These are phyloP conservation scores for Clostera curtula DNA, from an alignment of 2,888 invertebrate genomes.

Conservation along the genomic window DNA sequence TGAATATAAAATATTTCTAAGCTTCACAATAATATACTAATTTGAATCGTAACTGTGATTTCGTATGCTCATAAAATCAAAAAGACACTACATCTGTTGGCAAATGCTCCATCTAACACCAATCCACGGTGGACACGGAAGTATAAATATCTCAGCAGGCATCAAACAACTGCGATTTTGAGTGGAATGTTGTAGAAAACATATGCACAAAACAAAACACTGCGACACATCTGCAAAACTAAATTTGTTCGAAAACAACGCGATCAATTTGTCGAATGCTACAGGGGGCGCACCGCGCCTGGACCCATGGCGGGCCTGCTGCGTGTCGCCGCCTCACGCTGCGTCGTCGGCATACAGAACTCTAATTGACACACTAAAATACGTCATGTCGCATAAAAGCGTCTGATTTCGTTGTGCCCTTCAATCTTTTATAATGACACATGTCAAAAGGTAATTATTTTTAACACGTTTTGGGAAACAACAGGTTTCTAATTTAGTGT, in stretches of 20 bases:
- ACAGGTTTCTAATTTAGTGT: too few relatives aligned
- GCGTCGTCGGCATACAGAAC: constrained; percentile 61
- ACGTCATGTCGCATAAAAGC: constrained; percentile 48
- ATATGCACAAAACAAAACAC: constrained; percentile 25
- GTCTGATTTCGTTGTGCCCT: constrained; percentile 29
- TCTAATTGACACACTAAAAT: constrained; percentile 73
- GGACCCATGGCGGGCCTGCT: constrained; percentile 27
- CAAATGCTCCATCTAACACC: too few relatives aligned
- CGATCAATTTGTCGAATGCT: constrained; percentile 50
- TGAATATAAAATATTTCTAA: too few relatives aligned
- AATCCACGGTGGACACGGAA: too few relatives aligned
- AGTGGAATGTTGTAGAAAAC: constrained; percentile 20
- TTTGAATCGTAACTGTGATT: too few relatives aligned
- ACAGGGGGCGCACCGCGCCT: constrained; percentile 35
- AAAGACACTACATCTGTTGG: too few relatives aligned
- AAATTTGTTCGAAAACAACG: constrained; percentile 44
- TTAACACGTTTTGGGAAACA: too few relatives aligned
- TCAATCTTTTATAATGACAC: constrained; percentile 23
- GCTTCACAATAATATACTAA: too few relatives aligned
- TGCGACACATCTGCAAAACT: constrained; percentile 34
- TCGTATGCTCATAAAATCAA: too few relatives aligned
- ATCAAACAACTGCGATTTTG: constrained; percentile 9
- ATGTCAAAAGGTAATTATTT: constrained; percentile 13
- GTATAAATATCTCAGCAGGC: constrained; percentile 13
- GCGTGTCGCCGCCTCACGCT: constrained; percentile 52